Conservation (phyloP, 2,113 vertebrate genomes). For the Prinia subflava region DNA sequence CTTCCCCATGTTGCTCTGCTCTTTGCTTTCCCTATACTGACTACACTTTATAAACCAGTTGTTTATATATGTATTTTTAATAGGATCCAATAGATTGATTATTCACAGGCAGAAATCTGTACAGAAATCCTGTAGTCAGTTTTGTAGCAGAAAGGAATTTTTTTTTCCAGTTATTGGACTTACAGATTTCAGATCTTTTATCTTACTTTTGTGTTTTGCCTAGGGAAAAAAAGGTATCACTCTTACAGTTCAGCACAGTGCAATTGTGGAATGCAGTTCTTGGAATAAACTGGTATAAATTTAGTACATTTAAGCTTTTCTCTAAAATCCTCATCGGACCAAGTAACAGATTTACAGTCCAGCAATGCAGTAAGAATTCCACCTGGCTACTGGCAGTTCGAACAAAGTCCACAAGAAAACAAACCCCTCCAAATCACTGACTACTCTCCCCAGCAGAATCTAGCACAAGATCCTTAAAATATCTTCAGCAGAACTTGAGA, state of each 20-base stretch:
- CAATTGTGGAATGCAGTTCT: slow-evolving; percentile 28
- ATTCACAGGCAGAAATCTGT: not conserved
- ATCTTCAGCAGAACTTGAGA: not conserved
- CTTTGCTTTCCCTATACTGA: not conserved
- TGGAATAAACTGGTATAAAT: slow-evolving; percentile 31
- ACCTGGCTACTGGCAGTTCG: slow-evolving; percentile 16
- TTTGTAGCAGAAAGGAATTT: not conserved
- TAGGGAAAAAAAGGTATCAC: not conserved
- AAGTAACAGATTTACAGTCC: slow-evolving; percentile 43
- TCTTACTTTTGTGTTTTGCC: slow-evolving; percentile 19
- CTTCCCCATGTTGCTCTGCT: not conserved
- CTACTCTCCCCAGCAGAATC: not conserved
- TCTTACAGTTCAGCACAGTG: not conserved
- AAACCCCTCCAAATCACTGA: not conserved
- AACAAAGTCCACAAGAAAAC: slow-evolving; percentile 1
- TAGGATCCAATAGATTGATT: not conserved
- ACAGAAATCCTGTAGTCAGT: not conserved
- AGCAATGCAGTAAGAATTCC: slow-evolving; percentile 3
- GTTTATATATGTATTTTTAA: not conserved
- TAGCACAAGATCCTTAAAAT: not conserved
- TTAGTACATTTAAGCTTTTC: slow-evolving; percentile 26
- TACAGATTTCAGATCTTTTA: not conserved
- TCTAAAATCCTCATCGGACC: not conserved
- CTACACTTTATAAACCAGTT: not conserved
- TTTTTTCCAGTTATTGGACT: not conserved